A percentile compares a stretch with the other conserved stretches of the same genome.
phyloP scores from a whole-genome alignment of 2,888 invertebrate genomes.

The Notodonta ziczac region DNA sequence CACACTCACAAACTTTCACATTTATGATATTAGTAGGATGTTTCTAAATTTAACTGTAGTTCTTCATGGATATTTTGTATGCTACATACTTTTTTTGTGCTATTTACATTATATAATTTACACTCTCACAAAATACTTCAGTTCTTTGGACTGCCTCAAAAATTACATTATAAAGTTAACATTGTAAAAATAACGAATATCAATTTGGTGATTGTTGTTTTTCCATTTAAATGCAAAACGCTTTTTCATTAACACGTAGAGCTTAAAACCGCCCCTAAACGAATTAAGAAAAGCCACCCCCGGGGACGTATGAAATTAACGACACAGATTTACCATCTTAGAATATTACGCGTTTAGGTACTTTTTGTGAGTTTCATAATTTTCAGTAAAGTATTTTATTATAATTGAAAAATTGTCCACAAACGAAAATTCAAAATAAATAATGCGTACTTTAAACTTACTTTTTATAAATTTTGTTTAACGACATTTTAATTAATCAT shows the following conservation, averaged over 20 bases:
- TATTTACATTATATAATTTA: too few species aligned
- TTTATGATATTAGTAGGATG: too few species aligned
- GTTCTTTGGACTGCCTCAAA: background rate
- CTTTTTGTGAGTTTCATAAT: background rate
- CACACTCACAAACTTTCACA: too few species aligned
- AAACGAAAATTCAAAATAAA: too few species aligned
- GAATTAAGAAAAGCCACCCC: conserved; percentile 61
- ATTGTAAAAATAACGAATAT: conserved; percentile 39
- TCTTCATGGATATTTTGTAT: too few species aligned
- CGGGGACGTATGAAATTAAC: conserved; percentile 60
- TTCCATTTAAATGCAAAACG: conserved; percentile 57
- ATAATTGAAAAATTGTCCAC: conserved; percentile 9
- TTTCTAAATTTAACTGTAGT: too few species aligned
- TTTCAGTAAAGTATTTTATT: background rate
- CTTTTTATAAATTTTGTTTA: too few species aligned
- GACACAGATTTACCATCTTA: conserved; percentile 53
- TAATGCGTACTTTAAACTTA: too few species aligned
- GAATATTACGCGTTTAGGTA: conserved; percentile 29
- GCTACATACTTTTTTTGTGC: too few species aligned
- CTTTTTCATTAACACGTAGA: conserved; percentile 63
- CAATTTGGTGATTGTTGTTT: conserved; percentile 56
- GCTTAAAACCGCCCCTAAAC: conserved; percentile 56
- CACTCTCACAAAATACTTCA: too few species aligned
- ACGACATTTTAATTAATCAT: too few species aligned
- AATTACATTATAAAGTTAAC: background rate